phyloP scores from a whole-genome alignment of 2,888 invertebrate genomes.

The Xanthia togata region DNA sequence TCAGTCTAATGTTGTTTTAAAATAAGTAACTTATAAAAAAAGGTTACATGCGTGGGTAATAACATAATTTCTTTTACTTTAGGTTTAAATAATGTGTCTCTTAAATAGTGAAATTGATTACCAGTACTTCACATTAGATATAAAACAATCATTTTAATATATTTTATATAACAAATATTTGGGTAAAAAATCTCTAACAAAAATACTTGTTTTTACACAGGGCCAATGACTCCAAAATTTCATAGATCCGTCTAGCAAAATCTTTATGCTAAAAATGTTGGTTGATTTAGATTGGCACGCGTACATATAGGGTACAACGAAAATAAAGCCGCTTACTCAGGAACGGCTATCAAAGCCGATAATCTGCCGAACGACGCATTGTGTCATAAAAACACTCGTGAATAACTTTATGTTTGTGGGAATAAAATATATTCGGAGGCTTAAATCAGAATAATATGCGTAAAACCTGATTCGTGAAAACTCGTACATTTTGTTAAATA shows the following conservation, averaged over 20 bases:
- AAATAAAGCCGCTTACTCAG: slow-evolving; percentile 40
- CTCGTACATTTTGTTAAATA: too few relatives aligned
- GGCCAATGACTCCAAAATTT: not conserved
- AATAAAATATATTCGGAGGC: slow-evolving; percentile 35
- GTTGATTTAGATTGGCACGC: slow-evolving; percentile 31
- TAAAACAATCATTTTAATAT: not conserved
- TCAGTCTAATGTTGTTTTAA: slow-evolving; percentile 35
- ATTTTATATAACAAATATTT: not conserved
- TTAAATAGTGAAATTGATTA: not conserved
- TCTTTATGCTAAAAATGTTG: slow-evolving; percentile 27
- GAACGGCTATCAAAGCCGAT: slow-evolving; percentile 34
- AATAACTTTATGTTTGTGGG: slow-evolving; percentile 28
- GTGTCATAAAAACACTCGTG: slow-evolving; percentile 42
- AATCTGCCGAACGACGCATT: slow-evolving; percentile 37
- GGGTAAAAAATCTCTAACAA: not conserved
- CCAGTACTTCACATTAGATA: not conserved
- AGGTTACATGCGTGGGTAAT: slow-evolving; percentile 5
- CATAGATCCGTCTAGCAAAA: not conserved
- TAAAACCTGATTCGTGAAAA: slow-evolving; percentile 2
- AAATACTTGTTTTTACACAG: not conserved
- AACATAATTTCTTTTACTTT: slow-evolving; percentile 11
- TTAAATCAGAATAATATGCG: slow-evolving; percentile 20
- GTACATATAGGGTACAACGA: slow-evolving; percentile 14
- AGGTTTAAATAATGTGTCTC: not conserved
- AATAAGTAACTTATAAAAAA: slow-evolving; percentile 43